phyloP scores from a whole-genome alignment of 2,888 invertebrate genomes.

The Leptopilina drosophilae region DNA sequence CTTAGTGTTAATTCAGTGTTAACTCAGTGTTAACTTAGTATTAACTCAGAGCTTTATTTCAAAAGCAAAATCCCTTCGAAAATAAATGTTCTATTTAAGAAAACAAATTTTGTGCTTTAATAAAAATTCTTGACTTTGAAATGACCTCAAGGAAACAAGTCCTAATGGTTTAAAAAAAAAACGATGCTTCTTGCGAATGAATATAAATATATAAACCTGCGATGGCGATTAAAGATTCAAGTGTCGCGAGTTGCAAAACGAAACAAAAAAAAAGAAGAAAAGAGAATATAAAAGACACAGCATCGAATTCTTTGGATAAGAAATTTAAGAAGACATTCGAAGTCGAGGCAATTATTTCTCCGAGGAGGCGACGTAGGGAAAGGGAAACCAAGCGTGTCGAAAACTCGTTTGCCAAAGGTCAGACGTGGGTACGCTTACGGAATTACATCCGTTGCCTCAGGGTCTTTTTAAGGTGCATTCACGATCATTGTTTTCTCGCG shows the following conservation, averaged over 20 bases:
- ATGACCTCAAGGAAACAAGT: no score
- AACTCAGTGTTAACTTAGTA: no score
- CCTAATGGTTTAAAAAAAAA: no score
- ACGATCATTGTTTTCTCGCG: slow-evolving; percentile 39
- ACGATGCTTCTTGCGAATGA: neutral
- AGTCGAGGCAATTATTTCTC: slow-evolving; percentile 40
- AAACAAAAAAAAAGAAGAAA: slow-evolving; percentile 19
- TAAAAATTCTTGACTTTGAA: no score
- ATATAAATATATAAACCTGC: neutral
- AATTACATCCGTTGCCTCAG: slow-evolving; percentile 39
- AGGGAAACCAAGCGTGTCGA: slow-evolving; percentile 41
- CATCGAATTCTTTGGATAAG: slow-evolving; percentile 38
- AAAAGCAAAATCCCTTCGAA: no score
- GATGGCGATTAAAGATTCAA: neutral
- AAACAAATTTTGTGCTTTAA: no score
- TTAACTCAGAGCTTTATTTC: no score
- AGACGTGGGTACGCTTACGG: slow-evolving; percentile 38
- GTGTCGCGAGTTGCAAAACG: neutral
- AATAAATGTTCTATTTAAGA: no score
- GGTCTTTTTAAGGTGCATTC: slow-evolving; percentile 34
- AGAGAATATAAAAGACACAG: neutral
- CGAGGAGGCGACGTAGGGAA: slow-evolving; percentile 38
- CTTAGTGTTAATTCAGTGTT: no score
- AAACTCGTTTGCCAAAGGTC: slow-evolving; percentile 42
- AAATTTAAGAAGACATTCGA: slow-evolving; percentile 40